Conservation (phyloP, 1,140 invertebrate genomes). For the Drosophila quadrilineata region DNA sequence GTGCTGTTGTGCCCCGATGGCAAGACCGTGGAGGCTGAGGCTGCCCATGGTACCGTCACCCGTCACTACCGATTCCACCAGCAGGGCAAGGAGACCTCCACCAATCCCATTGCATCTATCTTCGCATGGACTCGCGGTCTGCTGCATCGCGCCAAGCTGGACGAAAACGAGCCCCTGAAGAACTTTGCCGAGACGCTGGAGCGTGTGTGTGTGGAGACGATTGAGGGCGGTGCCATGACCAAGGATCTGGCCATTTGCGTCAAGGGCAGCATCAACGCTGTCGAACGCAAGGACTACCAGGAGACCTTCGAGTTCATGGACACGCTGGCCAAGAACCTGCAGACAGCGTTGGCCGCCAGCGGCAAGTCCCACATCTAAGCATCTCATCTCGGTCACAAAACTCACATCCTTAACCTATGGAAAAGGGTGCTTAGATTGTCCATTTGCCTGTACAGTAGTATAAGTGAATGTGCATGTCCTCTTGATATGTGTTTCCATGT, state of each 20-base stretch:
- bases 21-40: constrained; percentile 98
- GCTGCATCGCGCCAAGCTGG: constrained; percentile 95
- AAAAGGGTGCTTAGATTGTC: too few relatives aligned
- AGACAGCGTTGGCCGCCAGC: constrained; percentile 84
- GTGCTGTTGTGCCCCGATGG: constrained; percentile 97
- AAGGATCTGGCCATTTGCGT: constrained; percentile 99
- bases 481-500: constrained; percentile 33
- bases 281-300: constrained; percentile 93
- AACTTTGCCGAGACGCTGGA: constrained; percentile 93
- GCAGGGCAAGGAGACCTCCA: constrained; percentile 98
- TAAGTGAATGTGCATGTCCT: constrained; percentile 26
- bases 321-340: constrained; percentile 96
- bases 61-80: constrained; percentile 97
- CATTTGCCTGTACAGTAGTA: constrained; percentile 21
- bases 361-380: constrained; percentile 51
- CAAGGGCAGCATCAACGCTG: constrained; percentile 93
- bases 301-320: constrained; percentile 99
- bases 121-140: constrained; percentile 98
- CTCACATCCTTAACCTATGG: constrained; percentile 12
- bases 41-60: constrained; percentile 98
- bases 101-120: constrained; percentile 99
- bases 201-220: constrained; percentile 95
- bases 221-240: constrained; percentile 97
- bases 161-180: constrained; percentile 89
- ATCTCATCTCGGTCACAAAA: neutral